These are phyloP conservation scores for Arion vulgaris DNA, from an alignment of 1,140 invertebrate species.

Conservation along the genomic window DNA sequence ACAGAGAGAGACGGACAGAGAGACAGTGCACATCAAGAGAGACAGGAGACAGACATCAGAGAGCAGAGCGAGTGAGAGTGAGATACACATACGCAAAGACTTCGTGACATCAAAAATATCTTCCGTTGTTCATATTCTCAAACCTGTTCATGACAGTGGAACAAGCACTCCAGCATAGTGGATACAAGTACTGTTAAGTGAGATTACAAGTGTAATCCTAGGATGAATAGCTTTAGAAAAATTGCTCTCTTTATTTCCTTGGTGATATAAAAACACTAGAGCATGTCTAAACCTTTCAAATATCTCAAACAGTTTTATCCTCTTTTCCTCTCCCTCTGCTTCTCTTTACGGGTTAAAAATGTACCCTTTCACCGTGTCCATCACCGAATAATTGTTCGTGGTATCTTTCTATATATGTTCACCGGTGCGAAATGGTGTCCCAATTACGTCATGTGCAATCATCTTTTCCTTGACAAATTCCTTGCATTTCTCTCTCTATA, in stretches of 20 bases:
- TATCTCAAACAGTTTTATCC: neutral
- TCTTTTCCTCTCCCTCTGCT: neutral
- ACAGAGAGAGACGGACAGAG: too few relatives aligned
- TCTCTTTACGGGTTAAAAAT: neutral
- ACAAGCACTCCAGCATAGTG: neutral
- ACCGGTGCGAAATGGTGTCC: neutral
- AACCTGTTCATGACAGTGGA: neutral
- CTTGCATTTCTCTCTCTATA: neutral
- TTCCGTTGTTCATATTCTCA: neutral
- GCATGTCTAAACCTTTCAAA: neutral
- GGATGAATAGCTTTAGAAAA: too few relatives aligned
- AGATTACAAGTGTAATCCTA: neutral
- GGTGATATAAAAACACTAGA: neutral
- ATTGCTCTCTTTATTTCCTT: neutral
- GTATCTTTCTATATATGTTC: neutral
- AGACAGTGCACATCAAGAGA: too few relatives aligned
- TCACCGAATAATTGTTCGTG: neutral
- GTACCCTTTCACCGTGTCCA: neutral
- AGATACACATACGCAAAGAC: too few relatives aligned
- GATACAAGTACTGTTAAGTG: neutral
- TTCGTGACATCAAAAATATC: too few relatives aligned
- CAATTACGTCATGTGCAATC: neutral
- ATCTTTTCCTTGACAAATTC: neutral
- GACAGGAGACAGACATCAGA: too few relatives aligned
- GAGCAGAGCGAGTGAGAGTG: too few relatives aligned